Evolutionary conservation across 2,888 invertebrate genomes (phyloP), one percentile per base, ranked within the genome.

Genomic region (Nudaria mundana): DNA sequence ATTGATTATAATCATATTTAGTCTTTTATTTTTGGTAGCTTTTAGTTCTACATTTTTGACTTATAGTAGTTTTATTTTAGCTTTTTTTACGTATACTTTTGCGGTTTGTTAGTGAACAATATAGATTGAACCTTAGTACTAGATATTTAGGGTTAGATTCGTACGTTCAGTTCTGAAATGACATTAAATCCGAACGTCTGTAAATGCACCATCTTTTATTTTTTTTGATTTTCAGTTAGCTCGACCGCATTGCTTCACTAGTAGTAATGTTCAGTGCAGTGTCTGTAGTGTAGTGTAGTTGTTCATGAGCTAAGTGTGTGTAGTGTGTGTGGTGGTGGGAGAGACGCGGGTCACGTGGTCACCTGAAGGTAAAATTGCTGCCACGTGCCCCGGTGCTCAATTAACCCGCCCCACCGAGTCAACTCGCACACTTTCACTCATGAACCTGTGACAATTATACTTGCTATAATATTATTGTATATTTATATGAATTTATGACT

Each of bases 151-250:
- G 81, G 71, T 56, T 66, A 63, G 45, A 69, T 73, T 79, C 15
- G 53, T 37, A 39, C 37, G 40, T 29, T 20, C 14, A 24, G 36
- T 40, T 53, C 47, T 44, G 40, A 59, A 62, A 63, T 69, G 77
- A 77, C 81, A 79, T 81, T 81, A 83, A 82, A 76, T 69, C 70
- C 61, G 74, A 81, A 83, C 76, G 81, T 83, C 85, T 82, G 84
- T 77, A 83, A 83, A 85, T 81, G 82, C 76, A 76, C 76, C 63
- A 76, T 85, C 76, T 81, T 82, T 81, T 20, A n/a, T n/a, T n/a
- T 81, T 84, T 82, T 81, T 84, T 84, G 78, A 82, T 83, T 86
- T 85, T 84, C 83, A 82, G 81, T 82, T 81, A 79, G 81, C 72
- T 76, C 68, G 71, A 80, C 80, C 66, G 81, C 83, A 83, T 69